These are phyloP conservation scores for Gila orcuttii DNA, from an alignment of 2,113 vertebrate genomes.

Conservation along the genomic window DNA sequence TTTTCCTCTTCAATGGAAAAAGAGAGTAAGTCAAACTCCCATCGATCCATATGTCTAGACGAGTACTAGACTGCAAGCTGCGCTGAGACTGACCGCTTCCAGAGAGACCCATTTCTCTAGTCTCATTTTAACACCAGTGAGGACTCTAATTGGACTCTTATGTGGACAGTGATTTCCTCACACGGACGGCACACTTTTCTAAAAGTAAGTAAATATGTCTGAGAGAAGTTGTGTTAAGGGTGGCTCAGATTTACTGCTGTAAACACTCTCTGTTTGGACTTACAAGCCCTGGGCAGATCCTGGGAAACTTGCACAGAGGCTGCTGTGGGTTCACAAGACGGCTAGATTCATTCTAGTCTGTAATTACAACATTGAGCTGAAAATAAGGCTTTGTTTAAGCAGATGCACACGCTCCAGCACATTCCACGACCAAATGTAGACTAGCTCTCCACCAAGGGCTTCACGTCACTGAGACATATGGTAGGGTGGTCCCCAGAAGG, in stretches of 20 bases:
- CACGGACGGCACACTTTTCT: not conserved
- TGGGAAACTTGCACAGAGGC: slow-evolving; percentile 51
- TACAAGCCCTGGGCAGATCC: slow-evolving; percentile 20
- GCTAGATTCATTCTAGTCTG: slow-evolving; percentile 44
- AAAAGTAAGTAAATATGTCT: slow-evolving; percentile 1
- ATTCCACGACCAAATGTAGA: slow-evolving; percentile 47
- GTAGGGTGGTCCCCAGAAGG: not conserved
- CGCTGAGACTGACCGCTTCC: not conserved
- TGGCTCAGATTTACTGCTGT: not conserved
- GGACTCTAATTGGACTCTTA: too few relatives aligned
- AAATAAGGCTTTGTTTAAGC: slow-evolving; percentile 56
- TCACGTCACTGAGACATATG: slow-evolving; percentile 40
- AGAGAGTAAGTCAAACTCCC: not conserved
- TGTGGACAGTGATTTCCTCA: not conserved
- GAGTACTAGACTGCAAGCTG: slow-evolving; percentile 13
- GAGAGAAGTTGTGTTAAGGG: slow-evolving; percentile 13
- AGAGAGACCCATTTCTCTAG: not conserved
- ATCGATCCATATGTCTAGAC: slow-evolving; percentile 43
- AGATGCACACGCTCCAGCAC: slow-evolving; percentile 55
- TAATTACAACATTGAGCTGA: slow-evolving; percentile 60
- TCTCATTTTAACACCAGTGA: not conserved
- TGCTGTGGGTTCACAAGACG: slow-evolving; percentile 44
- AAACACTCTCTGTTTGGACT: slow-evolving; percentile 11
- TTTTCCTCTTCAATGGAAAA: not conserved
- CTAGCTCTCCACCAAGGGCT: slow-evolving; percentile 30